These are phyloP conservation scores for Sebastes wilsoni DNA, from an alignment of 2,797 vertebrate species.

Conservation along the genomic window DNA sequence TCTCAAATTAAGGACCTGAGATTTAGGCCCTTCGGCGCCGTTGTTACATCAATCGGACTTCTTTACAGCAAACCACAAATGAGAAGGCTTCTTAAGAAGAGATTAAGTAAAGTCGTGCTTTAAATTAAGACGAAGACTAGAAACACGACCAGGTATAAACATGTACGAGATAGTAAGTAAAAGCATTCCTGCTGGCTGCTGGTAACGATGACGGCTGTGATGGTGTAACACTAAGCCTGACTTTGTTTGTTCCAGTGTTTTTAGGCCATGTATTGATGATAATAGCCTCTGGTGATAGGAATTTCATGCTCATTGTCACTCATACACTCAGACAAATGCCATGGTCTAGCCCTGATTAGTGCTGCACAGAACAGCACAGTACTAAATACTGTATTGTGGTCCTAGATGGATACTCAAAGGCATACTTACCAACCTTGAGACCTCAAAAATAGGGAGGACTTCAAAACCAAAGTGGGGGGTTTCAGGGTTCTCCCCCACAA, in stretches of 20 bases:
- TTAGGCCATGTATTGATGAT: neutral
- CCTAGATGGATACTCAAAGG: neutral
- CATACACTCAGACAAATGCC: neutral
- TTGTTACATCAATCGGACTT: constrained; percentile 45
- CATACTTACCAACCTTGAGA: no score
- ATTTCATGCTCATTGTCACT: neutral
- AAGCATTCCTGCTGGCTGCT: neutral
- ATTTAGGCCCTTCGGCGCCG: constrained; percentile 51
- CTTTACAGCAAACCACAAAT: constrained; percentile 52
- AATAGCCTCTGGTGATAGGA: neutral
- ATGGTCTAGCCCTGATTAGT: neutral
- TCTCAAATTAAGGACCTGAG: constrained; percentile 60
- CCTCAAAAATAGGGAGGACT: no score
- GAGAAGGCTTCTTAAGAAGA: constrained; percentile 32
- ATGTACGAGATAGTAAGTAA: neutral
- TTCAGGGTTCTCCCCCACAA: no score
- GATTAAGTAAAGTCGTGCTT: constrained; percentile 51
- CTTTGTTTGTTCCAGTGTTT: neutral
- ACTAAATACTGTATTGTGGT: neutral
- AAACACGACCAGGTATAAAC: constrained; percentile 9
- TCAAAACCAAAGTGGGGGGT: no score
- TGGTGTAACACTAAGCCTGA: neutral
- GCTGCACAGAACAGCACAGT: neutral
- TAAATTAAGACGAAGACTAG: constrained; percentile 40
- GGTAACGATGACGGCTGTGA: neutral